phyloP scores from a whole-genome alignment of 2,888 invertebrate genomes.

The Stenolophus ochropezus region DNA sequence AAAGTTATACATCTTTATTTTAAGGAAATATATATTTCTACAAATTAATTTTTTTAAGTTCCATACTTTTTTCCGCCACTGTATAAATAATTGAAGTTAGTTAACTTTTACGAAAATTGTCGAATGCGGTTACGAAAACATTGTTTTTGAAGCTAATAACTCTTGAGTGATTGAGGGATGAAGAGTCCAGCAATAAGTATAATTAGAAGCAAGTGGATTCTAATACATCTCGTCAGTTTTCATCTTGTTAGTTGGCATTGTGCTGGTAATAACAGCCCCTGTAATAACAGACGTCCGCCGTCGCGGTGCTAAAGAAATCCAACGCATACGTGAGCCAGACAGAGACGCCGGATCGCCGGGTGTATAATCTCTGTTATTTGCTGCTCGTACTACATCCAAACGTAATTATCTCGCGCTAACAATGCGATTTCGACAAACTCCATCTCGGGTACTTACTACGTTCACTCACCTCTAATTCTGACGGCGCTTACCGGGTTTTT shows the following conservation, averaged over 20 bases:
- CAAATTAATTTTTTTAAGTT: too few relatives aligned
- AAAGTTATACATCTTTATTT: too few relatives aligned
- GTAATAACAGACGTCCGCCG: conserved; percentile 1
- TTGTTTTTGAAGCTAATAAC: too few relatives aligned
- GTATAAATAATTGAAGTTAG: too few relatives aligned
- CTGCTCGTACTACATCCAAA: conserved; percentile 20
- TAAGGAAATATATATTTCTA: too few relatives aligned
- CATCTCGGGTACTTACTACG: not conserved
- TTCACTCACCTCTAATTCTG: too few relatives aligned
- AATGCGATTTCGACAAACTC: conserved; percentile 14
- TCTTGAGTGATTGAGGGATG: too few relatives aligned
- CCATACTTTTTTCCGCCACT: too few relatives aligned
- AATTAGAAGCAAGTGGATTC: conserved; percentile 29
- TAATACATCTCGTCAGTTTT: conserved; percentile 4
- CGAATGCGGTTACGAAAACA: too few relatives aligned
- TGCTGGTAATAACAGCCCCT: conserved; percentile 16
- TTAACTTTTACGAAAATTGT: too few relatives aligned
- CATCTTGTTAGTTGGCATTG: conserved; percentile 33
- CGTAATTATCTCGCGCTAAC: conserved; percentile 21
- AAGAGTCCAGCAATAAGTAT: too few relatives aligned
- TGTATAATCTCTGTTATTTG: conserved; percentile 33
- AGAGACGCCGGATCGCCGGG: not conserved
- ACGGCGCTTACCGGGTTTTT: too few relatives aligned
- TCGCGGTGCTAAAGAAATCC: not conserved
- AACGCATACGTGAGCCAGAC: not conserved